Percentiles rank a stretch among this genome's conserved stretches.
phyloP scores from a whole-genome alignment of 2,888 invertebrate genomes.

The Nemotelus nigrinus region DNA sequence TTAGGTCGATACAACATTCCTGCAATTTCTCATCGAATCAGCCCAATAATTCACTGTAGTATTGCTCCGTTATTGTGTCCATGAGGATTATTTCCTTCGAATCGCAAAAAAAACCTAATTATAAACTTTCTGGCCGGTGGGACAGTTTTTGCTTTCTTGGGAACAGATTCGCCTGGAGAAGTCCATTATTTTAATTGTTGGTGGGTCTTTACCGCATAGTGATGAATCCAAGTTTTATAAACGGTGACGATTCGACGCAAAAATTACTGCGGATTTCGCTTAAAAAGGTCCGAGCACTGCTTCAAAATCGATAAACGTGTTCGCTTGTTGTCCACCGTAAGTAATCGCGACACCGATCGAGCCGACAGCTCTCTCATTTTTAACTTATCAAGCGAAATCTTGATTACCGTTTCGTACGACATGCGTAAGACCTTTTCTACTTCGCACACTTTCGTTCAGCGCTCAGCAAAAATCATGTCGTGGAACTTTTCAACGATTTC shows the following conservation, averaged over 20 bases:
- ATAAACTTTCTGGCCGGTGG: constrained; percentile 4
- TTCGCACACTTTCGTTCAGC: constrained; percentile 28
- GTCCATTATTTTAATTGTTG: constrained; percentile 1
- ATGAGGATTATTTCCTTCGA: not conserved
- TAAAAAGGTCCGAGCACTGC: not conserved
- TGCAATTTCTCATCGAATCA: constrained; percentile 5
- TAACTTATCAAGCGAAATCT: constrained; percentile 31
- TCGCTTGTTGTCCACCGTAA: constrained; percentile 21
- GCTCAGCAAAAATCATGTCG: not conserved
- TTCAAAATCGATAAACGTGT: not conserved
- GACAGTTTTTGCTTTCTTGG: constrained; percentile 9
- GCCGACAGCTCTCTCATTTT: constrained; percentile 16
- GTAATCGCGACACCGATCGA: constrained; percentile 33
- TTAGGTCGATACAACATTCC: not conserved
- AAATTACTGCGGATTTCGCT: constrained; percentile 14
- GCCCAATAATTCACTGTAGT: constrained; percentile 8
- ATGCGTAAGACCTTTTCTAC: constrained; percentile 8
- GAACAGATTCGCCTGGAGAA: constrained; percentile 6
- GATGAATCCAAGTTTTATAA: not conserved
- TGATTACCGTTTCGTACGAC: constrained; percentile 14
- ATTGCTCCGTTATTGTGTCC: constrained; percentile 1
- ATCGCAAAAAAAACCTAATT: not conserved
- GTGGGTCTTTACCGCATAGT: not conserved
- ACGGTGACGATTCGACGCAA: not conserved
- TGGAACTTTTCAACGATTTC: too few species aligned